These are phyloP conservation scores for Chironomus tepperi DNA, from an alignment of 1,140 invertebrate species.

Conservation along the genomic window DNA sequence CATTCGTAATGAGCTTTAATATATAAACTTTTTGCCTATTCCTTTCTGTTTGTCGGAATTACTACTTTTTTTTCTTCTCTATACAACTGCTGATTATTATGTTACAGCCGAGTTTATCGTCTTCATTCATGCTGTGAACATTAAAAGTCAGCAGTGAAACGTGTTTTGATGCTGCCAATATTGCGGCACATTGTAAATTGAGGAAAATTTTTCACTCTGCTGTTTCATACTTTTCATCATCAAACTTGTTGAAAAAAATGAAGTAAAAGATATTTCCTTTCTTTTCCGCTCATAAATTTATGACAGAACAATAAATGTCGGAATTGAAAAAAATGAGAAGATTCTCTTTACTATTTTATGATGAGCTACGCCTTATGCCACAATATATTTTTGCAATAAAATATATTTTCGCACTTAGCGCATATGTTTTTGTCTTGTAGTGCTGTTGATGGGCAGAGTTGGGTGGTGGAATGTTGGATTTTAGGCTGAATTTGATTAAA, in stretches of 20 bases:
- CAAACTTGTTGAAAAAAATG: neutral
- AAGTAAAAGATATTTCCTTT: too few relatives aligned
- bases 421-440: too few relatives aligned
- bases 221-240: too few relatives aligned
- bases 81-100: too few relatives aligned
- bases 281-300: neutral
- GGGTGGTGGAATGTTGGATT: too few relatives aligned
- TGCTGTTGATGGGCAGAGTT: too few relatives aligned
- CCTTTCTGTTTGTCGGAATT: too few relatives aligned
- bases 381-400: neutral
- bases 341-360: neutral
- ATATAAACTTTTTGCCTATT: neutral
- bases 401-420: too few relatives aligned
- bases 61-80: too few relatives aligned
- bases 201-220: neutral
- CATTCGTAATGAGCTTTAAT: neutral
- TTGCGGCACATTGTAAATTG: constrained; percentile 1
- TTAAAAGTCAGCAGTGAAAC: neutral
- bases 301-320: neutral
- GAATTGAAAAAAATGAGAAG: too few relatives aligned
- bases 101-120: neutral
- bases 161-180: neutral
- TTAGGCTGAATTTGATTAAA: too few relatives aligned
- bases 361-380: neutral
- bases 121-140: neutral